Conservation (phyloP, 2,888 invertebrate genomes). For the Cantharis nigra region DNA sequence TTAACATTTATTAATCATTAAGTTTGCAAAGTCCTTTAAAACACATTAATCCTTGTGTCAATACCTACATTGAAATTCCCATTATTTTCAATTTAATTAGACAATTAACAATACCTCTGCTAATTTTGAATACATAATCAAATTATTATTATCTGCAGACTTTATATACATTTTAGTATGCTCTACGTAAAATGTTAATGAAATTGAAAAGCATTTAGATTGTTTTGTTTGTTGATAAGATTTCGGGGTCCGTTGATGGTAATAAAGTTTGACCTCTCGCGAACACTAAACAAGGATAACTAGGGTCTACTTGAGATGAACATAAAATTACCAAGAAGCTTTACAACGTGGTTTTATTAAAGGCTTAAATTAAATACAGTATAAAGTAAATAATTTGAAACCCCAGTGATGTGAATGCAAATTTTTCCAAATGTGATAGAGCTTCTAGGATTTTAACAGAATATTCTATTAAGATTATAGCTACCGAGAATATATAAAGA, state of each 20-base stretch:
- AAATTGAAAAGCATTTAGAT: neutral
- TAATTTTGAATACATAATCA: neutral
- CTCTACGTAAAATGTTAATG: neutral
- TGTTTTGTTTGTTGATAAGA: neutral
- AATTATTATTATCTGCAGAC: neutral
- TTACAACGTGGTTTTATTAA: constrained; percentile 16
- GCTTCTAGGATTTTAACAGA: neutral
- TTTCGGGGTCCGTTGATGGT: neutral
- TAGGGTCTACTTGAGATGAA: constrained; percentile 18
- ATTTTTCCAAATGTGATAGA: neutral
- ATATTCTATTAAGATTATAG: neutral
- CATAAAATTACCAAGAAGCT: constrained; percentile 16
- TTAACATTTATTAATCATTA: neutral
- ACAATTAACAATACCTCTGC: neutral
- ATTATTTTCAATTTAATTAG: neutral
- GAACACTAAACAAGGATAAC: constrained; percentile 10
- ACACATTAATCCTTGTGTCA: neutral
- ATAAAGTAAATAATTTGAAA: constrained; percentile 12
- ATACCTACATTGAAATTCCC: neutral
- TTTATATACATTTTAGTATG: neutral
- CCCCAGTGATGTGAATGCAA: neutral
- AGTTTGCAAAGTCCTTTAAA: neutral
- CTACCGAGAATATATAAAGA: neutral
- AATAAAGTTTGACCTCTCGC: constrained; percentile 7
- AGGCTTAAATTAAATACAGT: constrained; percentile 16